Base-by-base conservation (phyloP, 2,888 invertebrate genomes). In the Ditula angustiorana region DNA sequence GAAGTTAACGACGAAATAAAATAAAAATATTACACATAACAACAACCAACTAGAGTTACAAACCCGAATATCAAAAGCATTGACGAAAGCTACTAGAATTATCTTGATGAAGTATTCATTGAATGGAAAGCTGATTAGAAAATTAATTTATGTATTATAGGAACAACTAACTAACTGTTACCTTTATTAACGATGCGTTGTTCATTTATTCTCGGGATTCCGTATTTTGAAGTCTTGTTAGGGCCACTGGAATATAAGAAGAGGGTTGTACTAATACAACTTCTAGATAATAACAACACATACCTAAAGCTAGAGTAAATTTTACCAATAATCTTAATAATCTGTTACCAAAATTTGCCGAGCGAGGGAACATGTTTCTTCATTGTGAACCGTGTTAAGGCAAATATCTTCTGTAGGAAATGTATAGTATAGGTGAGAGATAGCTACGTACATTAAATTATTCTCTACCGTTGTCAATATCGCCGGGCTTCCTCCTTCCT, bases 401-500 rank as follows among this genome's bases (percentile, higher is more conserved):
- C 21, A 10, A 19, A n/a, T 19, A 41, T 19, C 41, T 21, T 3
- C 19, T 24, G 10, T n/a, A 24, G n/a, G 11, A 23, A 24, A 24
- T n/a, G 5, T n/a, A 11, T 44, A 24, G 8, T 41, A 41, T 41
- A 30, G 44, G 30, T 24, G 41, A 46, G 46, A 23, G n/a, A 16
- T 61, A 47, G 4, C 33, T 47, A 55, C 50, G 37, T 57, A 63
- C 33, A 57, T 57, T 63, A 63, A 52, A 63, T 58, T 82, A 79
- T 75, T 73, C 74, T 76, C 73, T 74, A 78, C 79, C 81, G 79
- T 81, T 81, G 82, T 81, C 79, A 83, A 82, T 82, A 61, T 61
- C 33, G 76, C 73, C 75, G 74, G 79, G 78, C 74, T 74, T 77
- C 77, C 76, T 76, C 72, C 79, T 82, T 81, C 81, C 80, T 78